These are phyloP conservation scores for Patagioenas fasciata DNA, from an alignment of 2,113 vertebrate genomes.

Conservation along the genomic window DNA sequence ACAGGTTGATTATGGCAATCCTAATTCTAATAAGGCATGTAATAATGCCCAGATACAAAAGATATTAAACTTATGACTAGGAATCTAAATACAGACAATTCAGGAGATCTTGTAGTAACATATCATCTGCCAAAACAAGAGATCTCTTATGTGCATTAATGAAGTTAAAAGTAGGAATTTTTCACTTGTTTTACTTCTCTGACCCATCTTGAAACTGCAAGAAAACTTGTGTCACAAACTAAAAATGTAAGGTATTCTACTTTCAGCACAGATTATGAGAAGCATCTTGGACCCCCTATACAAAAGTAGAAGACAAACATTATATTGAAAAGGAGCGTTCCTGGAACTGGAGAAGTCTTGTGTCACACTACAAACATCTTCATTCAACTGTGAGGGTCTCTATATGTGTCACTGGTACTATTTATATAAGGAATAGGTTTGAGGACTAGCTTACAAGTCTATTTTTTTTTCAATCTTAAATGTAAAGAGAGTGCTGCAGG, in stretches of 20 bases:
- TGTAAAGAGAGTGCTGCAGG: neutral
- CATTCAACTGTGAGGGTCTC: neutral
- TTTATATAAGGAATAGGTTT: neutral
- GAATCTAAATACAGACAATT: neutral
- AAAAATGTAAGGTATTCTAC: neutral
- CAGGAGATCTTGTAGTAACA: neutral
- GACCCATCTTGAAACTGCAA: neutral
- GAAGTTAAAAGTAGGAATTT: neutral
- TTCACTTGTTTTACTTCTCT: neutral
- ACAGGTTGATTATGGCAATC: neutral
- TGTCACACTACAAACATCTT: neutral
- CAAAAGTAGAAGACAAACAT: neutral
- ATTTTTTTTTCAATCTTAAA: neutral
- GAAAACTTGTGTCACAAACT: neutral
- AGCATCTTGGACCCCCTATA: neutral
- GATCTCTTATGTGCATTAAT: neutral
- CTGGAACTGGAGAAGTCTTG: neutral
- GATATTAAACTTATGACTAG: neutral
- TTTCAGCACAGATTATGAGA: neutral
- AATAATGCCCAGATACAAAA: neutral
- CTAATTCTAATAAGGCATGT: neutral
- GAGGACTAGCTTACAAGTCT: neutral
- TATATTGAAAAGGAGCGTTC: neutral
- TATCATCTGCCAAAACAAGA: neutral
- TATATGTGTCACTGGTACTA: neutral